Percentiles rank a stretch among this genome's conserved stretches.
These are phyloP conservation scores for Otolemur crassicaudatus DNA, from an alignment of 2,797 vertebrate genomes.

Conservation along the genomic window DNA sequence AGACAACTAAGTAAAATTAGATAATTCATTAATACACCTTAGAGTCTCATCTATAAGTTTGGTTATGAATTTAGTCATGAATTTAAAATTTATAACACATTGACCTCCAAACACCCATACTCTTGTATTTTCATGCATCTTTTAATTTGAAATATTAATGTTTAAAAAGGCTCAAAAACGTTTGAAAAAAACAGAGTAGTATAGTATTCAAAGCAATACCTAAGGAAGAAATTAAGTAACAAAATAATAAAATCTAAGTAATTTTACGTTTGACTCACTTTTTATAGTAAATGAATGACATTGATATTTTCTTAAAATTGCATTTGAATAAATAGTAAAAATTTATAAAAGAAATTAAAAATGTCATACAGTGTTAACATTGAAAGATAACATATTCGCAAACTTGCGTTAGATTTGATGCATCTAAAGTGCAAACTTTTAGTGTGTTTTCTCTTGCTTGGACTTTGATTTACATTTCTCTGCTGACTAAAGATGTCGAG, in stretches of 20 bases:
- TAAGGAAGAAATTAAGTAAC: background rate
- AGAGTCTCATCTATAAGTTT: background rate
- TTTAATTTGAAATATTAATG: background rate
- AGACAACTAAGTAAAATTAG: constrained; percentile 2
- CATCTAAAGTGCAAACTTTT: background rate
- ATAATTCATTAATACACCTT: constrained; percentile 53
- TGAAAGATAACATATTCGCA: background rate
- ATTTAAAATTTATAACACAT: background rate
- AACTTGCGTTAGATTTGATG: background rate
- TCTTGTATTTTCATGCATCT: background rate
- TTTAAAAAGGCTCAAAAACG: background rate
- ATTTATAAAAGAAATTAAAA: background rate
- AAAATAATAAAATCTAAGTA: background rate
- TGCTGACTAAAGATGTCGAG: no score
- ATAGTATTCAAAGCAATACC: background rate
- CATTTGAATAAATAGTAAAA: background rate
- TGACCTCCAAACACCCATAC: background rate
- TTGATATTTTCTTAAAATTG: background rate
- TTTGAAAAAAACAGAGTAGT: background rate
- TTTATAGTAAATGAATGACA: background rate
- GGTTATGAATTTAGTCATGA: constrained; percentile 33
- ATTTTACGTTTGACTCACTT: background rate
- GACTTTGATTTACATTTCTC: background rate
- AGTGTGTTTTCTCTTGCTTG: background rate
- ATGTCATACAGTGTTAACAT: background rate